Evolutionary conservation across 2,888 invertebrate genomes (phyloP).

Genomic region (Incurvaria masculella): DNA sequence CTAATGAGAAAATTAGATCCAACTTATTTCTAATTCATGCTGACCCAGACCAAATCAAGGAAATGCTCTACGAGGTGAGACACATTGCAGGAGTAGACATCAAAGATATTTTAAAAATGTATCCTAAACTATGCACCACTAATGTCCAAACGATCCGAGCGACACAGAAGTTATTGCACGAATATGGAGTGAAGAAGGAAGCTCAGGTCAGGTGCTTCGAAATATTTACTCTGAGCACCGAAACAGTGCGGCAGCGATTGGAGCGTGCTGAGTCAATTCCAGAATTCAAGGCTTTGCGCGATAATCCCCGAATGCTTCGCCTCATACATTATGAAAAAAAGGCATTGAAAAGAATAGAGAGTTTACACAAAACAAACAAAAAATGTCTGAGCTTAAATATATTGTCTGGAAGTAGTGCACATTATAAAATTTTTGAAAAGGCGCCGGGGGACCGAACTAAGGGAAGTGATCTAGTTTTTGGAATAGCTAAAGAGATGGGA

Average conservation of each 20-base stretch:
- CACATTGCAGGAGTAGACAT: constrained; percentile 42
- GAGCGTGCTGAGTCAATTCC: constrained; percentile 34
- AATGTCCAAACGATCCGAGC: constrained; percentile 30
- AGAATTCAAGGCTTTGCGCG: constrained; percentile 35
- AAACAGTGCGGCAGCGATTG: constrained; percentile 35
- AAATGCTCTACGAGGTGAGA: constrained; percentile 31
- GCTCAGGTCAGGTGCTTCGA: constrained; percentile 46
- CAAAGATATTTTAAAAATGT: constrained; percentile 39
- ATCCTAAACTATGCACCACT: constrained; percentile 39
- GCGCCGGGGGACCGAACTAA: constrained; percentile 43
- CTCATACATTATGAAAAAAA: constrained; percentile 43
- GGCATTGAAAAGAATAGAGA: constrained; percentile 31
- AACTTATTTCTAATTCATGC: constrained; percentile 43
- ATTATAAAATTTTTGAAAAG: constrained; percentile 41
- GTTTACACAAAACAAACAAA: constrained; percentile 34
- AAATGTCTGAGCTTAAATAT: constrained; percentile 44
- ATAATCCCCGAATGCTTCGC: constrained; percentile 44
- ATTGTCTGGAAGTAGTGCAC: constrained; percentile 37
- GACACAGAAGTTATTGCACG: constrained; percentile 33
- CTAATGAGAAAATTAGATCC: constrained; percentile 37
- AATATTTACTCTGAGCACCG: constrained; percentile 38
- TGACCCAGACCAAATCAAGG: constrained; percentile 40
- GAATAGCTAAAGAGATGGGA: constrained; percentile 32
- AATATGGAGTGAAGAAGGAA: constrained; percentile 35
- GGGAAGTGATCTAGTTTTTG: constrained; percentile 42